Conservation (phyloP, 2,797 vertebrate species). For the Tachyglossus aculeatus region DNA sequence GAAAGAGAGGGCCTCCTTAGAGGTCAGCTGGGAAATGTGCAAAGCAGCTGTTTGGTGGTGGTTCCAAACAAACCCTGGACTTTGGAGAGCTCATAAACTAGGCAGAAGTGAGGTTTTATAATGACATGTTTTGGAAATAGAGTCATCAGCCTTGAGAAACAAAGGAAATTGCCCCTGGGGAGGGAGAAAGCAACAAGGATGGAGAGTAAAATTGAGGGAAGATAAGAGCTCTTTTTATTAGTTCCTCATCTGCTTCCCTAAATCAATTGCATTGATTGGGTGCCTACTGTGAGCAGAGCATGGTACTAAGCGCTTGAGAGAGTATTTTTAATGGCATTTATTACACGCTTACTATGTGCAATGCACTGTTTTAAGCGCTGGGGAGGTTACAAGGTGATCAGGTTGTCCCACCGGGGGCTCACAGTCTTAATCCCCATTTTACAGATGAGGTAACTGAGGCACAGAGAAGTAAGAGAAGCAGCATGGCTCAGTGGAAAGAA, state of each 20-base stretch:
- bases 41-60: conserved; percentile 49
- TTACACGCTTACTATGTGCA: no score
- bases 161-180: conserved; percentile 18
- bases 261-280: no score
- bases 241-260: background rate
- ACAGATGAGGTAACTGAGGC: no score
- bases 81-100: conserved; percentile 46
- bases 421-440: no score
- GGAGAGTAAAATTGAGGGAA: background rate
- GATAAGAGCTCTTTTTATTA: background rate
- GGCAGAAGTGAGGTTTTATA: conserved; percentile 41
- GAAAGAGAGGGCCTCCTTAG: conserved; percentile 30
- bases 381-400: no score
- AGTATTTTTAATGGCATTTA: no score
- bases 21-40: conserved; percentile 39
- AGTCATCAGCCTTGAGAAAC: conserved; percentile 25
- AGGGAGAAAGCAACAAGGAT: background rate
- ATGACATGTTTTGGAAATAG: conserved; percentile 13
- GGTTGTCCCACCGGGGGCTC: no score
- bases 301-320: no score
- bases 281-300: no score
- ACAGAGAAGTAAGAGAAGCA: no score
- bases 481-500: no score
- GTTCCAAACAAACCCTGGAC: conserved; percentile 45
- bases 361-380: no score